phyloP scores from a whole-genome alignment of 2,113 vertebrate species.

The Indri indri region DNA sequence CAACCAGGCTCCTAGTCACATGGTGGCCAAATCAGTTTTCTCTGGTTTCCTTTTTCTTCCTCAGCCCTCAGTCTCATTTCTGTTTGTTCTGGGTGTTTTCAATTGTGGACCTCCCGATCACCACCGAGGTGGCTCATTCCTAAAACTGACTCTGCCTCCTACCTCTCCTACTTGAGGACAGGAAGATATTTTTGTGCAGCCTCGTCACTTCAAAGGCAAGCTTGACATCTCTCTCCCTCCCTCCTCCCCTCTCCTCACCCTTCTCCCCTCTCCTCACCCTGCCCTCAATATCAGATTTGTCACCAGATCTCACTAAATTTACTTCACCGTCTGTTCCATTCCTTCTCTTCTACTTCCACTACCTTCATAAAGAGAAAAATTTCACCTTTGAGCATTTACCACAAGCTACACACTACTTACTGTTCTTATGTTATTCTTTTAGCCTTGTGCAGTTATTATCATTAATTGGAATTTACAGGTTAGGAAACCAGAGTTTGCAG shows the following conservation, averaged over 20 bases:
- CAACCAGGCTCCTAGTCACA: background rate
- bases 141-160: background rate
- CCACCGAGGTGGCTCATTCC: background rate
- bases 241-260: too few relatives aligned
- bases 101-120: background rate
- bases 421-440: background rate
- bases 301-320: background rate
- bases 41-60: background rate
- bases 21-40: background rate
- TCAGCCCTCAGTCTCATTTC: background rate
- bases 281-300: background rate
- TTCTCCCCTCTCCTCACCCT: too few relatives aligned
- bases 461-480: background rate
- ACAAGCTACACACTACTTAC: accelerated
- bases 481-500: background rate
- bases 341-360: background rate
- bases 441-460: background rate
- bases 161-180: background rate
- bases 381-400: background rate
- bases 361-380: background rate
- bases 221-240: background rate
- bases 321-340: background rate
- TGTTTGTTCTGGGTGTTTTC: background rate
- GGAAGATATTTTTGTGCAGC: background rate
- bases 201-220: background rate